phyloP scores from a whole-genome alignment of 1,140 invertebrate species.

The Chironomus tepperi region DNA sequence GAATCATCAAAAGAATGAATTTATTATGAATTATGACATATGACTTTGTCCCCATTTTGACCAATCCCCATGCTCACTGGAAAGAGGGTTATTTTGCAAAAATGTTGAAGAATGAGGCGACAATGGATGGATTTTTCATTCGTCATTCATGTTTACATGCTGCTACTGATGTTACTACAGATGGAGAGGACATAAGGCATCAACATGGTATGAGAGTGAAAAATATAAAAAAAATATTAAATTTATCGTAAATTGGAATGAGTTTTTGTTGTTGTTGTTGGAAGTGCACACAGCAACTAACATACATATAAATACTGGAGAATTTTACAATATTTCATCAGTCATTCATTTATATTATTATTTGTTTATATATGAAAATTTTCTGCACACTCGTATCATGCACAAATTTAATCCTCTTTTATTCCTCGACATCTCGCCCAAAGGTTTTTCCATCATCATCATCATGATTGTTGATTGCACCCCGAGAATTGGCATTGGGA shows the following conservation, averaged over 20 bases:
- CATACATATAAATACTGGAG: neutral
- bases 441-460: conserved; percentile 10
- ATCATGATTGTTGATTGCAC: conserved; percentile 12
- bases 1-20: conserved; percentile 14
- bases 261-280: neutral
- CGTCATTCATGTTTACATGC: conserved; percentile 12
- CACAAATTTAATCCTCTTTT: conserved; percentile 14
- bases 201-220: too few relatives aligned
- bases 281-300: neutral
- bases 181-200: neutral
- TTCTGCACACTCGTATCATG: conserved; percentile 16
- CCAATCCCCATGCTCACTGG: neutral
- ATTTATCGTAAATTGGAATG: neutral
- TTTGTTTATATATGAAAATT: conserved; percentile 19
- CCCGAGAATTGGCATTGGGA: neutral
- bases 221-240: too few relatives aligned
- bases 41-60: neutral
- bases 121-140: conserved; percentile 8
- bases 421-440: conserved; percentile 11
- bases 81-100: neutral
- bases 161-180: neutral
- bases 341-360: conserved; percentile 21
- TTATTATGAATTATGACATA: conserved; percentile 10
- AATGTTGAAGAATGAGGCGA: neutral
- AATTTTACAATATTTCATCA: conserved; percentile 22